Evolutionary conservation across 2,888 invertebrate genomes (phyloP).

Genomic region (Acholoe squamosa): DNA sequence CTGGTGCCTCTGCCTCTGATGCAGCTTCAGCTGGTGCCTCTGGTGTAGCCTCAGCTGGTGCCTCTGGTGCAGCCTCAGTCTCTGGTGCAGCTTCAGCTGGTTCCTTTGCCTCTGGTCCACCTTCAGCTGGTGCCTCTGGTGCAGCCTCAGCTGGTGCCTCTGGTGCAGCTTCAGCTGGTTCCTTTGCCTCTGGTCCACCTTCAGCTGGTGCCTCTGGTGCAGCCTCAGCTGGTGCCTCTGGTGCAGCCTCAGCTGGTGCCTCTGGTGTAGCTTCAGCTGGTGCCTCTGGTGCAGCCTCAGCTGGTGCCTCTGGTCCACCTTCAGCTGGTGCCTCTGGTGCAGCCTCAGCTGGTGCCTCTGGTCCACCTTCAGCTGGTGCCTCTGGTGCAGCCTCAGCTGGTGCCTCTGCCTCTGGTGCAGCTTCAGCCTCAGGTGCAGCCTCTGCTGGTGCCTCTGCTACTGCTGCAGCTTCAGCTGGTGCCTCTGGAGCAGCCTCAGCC

Average conservation of each 20-base stretch:
- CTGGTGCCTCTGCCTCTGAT: too few relatives aligned
- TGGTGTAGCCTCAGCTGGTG: neutral
- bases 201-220: neutral
- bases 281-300: too few relatives aligned
- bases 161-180: neutral
- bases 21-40: conserved; percentile 13
- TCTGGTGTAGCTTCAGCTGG: neutral
- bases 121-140: neutral
- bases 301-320: too few relatives aligned
- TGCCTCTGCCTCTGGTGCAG: neutral
- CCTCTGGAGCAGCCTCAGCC: too few relatives aligned
- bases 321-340: too few relatives aligned
- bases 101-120: neutral
- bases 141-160: neutral
- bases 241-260: neutral
- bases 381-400: too few relatives aligned
- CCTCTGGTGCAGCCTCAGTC: neutral
- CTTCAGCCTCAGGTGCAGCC: neutral
- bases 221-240: neutral
- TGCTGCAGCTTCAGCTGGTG: too few relatives aligned
- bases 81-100: neutral
- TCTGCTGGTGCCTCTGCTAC: neutral
- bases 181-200: neutral
- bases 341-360: too few relatives aligned
- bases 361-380: too few relatives aligned